Percentiles rank a stretch among this genome's conserved stretches.
These are phyloP conservation scores for Drosophila pruinosa DNA, from an alignment of 1,140 invertebrate genomes.

Conservation along the genomic window DNA sequence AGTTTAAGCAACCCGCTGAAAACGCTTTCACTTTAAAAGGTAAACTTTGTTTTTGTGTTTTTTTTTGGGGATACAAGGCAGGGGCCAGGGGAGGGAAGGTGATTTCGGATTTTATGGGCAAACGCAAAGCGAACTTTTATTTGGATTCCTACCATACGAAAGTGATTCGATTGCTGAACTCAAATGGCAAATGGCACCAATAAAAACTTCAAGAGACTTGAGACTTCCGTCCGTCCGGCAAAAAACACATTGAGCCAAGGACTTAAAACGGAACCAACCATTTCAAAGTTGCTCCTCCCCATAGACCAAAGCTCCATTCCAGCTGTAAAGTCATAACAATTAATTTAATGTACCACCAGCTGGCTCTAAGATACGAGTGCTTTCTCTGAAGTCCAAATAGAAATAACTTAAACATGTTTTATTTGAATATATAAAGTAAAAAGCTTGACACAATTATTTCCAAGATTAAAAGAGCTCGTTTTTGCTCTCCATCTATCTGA, in stretches of 20 bases:
- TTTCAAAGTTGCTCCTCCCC: constrained; percentile 4
- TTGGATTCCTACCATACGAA: constrained; percentile 19
- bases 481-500: no score
- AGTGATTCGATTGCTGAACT: constrained; percentile 54
- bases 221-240: constrained; percentile 19
- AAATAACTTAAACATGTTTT: no score
- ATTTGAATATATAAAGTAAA: no score
- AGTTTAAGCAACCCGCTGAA: constrained; percentile 35
- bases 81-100: not conserved
- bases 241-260: constrained; percentile 26
- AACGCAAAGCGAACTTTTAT: constrained; percentile 42
- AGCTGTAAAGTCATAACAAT: constrained; percentile 46
- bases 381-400: no score
- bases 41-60: no score
- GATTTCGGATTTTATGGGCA: constrained; percentile 36
- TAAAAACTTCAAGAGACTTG: constrained; percentile 47
- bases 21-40: constrained; percentile 53
- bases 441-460: no score
- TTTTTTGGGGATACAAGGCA: not conserved
- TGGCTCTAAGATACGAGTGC: constrained; percentile 11
- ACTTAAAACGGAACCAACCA: constrained; percentile 11
- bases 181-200: constrained; percentile 58
- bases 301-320: not conserved
- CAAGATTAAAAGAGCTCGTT: no score
- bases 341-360: constrained; percentile 45